These are phyloP conservation scores for Hucho hucho DNA, from an alignment of 2,113 vertebrate species.

Conservation along the genomic window DNA sequence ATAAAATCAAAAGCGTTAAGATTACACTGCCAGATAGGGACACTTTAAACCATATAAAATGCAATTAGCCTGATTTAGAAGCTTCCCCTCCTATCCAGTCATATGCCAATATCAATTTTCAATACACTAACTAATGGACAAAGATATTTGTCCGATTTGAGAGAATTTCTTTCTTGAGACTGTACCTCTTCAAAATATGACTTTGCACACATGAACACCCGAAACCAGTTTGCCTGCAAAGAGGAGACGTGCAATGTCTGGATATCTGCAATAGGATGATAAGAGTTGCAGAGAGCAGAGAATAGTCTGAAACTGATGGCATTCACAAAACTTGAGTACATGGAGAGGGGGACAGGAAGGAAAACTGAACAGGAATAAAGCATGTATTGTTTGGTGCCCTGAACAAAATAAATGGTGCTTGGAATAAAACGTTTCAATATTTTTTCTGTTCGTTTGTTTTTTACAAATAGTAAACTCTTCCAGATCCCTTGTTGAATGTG, in stretches of 20 bases:
- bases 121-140: background rate
- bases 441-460: conserved; percentile 7
- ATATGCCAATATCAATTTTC: background rate
- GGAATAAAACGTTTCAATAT: conserved; percentile 18
- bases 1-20: conserved; percentile 18
- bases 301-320: background rate
- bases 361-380: conserved; percentile 29
- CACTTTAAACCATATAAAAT: background rate
- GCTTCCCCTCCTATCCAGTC: background rate
- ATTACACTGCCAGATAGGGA: background rate
- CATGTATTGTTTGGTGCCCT: conserved; percentile 27
- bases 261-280: background rate
- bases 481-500: conserved; percentile 39
- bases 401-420: conserved; percentile 11
- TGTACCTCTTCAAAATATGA: background rate
- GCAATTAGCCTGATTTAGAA: background rate
- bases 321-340: background rate
- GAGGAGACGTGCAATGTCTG: too few relatives aligned
- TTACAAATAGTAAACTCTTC: conserved; percentile 17
- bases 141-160: background rate
- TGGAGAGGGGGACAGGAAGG: background rate
- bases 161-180: background rate
- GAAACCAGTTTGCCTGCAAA: background rate
- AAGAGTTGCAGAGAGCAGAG: background rate
- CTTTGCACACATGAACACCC: background rate